Conservation (phyloP, 2,797 vertebrate species). For the Gephyroberyx darwinii region DNA sequence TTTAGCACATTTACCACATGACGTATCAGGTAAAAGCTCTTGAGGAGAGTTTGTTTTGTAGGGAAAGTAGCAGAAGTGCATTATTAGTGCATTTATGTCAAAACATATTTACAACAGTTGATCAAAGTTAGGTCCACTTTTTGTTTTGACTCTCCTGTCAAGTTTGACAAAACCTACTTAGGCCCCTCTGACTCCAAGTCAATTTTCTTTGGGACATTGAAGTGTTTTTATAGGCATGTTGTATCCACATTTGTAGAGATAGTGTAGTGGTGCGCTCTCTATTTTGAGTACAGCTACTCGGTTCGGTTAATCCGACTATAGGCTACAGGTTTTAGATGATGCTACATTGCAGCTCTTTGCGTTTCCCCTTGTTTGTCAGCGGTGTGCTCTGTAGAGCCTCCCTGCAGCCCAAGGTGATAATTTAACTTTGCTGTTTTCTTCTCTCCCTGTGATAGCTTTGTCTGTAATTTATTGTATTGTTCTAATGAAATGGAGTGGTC, state of each 20-base stretch:
- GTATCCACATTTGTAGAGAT: conserved; percentile 3
- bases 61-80: no score
- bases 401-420: conserved; percentile 55
- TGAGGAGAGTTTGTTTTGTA: no score
- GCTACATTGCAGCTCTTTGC: neutral
- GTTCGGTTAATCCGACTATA: neutral
- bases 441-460: conserved; percentile 46
- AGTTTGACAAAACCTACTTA: neutral
- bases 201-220: neutral
- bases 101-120: no score
- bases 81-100: no score
- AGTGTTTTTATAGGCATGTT: neutral
- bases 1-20: no score
- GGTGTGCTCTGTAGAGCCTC: conserved; percentile 43
- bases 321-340: neutral
- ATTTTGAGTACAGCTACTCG: neutral
- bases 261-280: neutral
- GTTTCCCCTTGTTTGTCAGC: conserved; percentile 4
- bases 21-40: no score
- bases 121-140: no score
- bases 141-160: no score
- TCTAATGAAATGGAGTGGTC: conserved; percentile 70
- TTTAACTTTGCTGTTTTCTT: conserved; percentile 52
- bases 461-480: conserved; percentile 60
- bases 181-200: neutral